These are phyloP conservation scores for Crax fasciolata DNA, from an alignment of 2,797 vertebrate genomes.

Conservation along the genomic window DNA sequence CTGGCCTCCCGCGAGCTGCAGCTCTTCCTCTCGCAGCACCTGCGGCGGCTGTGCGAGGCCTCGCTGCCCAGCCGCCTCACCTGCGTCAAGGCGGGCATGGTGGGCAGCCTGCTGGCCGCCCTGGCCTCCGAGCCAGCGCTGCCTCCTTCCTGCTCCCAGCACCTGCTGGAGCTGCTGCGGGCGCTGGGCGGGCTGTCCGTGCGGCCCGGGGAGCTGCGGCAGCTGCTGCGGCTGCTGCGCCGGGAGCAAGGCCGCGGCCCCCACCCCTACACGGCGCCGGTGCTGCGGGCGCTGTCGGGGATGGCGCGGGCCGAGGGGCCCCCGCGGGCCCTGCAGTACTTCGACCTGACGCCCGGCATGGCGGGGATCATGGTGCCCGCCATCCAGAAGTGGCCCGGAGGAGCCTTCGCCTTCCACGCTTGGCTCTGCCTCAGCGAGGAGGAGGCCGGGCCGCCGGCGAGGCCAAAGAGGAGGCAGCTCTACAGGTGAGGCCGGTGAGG, in stretches of 20 bases:
- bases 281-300: constrained; percentile 89
- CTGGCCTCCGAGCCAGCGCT: constrained; percentile 83
- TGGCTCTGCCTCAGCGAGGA: constrained; percentile 93
- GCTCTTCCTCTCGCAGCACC: constrained; percentile 89
- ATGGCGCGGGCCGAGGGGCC: constrained; percentile 89
- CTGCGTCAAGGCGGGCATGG: constrained; percentile 93
- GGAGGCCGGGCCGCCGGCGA: neutral
- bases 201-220: constrained; percentile 89
- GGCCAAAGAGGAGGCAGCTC: constrained; percentile 89
- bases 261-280: constrained; percentile 84
- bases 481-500: constrained; percentile 87
- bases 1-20: constrained; percentile 89
- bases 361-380: constrained; percentile 97
- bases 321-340: constrained; percentile 90
- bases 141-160: constrained; percentile 88
- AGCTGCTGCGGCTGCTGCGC: constrained; percentile 87
- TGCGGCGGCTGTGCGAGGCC: constrained; percentile 89
- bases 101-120: constrained; percentile 87
- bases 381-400: constrained; percentile 93
- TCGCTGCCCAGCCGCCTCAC: constrained; percentile 91
- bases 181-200: constrained; percentile 91
- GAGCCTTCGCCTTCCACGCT: constrained; percentile 93
- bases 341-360: constrained; percentile 94
- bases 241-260: constrained; percentile 66
- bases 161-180: constrained; percentile 90